These are phyloP conservation scores for Dryobates pubescens DNA, from an alignment of 2,797 vertebrate species.

Conservation along the genomic window DNA sequence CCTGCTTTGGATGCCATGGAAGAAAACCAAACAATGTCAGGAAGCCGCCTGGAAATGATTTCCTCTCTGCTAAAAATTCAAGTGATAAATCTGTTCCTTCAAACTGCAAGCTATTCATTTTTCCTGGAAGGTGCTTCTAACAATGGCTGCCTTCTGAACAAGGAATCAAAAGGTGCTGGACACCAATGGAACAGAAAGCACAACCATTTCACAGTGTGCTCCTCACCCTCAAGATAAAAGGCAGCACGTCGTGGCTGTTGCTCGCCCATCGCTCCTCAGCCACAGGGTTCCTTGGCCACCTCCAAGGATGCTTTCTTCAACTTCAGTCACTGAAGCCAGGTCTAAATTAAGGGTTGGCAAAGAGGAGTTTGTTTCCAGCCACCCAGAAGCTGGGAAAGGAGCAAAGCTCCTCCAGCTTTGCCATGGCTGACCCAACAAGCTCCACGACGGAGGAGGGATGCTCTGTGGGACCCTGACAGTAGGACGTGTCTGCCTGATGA, in stretches of 20 bases:
- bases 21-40: slow-evolving; percentile 59
- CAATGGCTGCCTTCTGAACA: neutral
- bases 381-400: neutral
- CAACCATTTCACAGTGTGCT: neutral
- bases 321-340: neutral
- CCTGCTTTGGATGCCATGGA: slow-evolving; percentile 26
- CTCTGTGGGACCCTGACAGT: neutral
- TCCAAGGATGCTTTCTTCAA: neutral
- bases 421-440: neutral
- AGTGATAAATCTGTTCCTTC: slow-evolving; percentile 57
- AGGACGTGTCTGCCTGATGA: neutral
- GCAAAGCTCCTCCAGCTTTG: neutral
- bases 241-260: neutral
- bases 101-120: slow-evolving; percentile 64
- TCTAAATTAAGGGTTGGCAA: neutral
- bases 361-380: neutral
- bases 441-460: rapidly evolving
- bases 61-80: slow-evolving; percentile 55
- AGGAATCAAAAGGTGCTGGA: neutral
- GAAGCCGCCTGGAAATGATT: slow-evolving; percentile 69
- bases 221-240: neutral
- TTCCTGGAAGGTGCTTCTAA: slow-evolving; percentile 67
- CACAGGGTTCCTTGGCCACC: neutral
- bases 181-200: neutral
- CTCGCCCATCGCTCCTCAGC: neutral